These are phyloP conservation scores for Lacanobia oleracea DNA, from an alignment of 2,888 invertebrate genomes.

Conservation along the genomic window DNA sequence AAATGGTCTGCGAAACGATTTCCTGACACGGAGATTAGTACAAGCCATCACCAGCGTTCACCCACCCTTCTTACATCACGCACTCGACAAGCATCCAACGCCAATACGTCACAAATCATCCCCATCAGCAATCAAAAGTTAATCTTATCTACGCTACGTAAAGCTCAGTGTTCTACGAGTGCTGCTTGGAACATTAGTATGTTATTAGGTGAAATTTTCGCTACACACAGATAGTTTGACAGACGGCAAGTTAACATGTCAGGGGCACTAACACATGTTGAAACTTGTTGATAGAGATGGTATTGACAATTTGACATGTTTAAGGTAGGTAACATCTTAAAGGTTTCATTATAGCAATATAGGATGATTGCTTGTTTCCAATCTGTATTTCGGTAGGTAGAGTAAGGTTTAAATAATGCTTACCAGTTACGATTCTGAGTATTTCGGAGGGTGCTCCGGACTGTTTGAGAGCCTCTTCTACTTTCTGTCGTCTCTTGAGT, in stretches of 20 bases:
- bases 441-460: constrained; percentile 94
- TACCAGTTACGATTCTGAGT: constrained; percentile 95
- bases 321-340: constrained; percentile 45
- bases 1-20: constrained; percentile 91
- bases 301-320: constrained; percentile 80
- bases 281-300: constrained; percentile 84
- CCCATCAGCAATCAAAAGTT: constrained; percentile 72
- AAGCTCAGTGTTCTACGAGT: constrained; percentile 74
- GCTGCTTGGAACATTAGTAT: constrained; percentile 58
- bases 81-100: constrained; percentile 81
- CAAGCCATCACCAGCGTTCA: constrained; percentile 89
- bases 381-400: constrained; percentile 30
- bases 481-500: constrained; percentile 94
- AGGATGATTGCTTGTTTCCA: constrained; percentile 22
- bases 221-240: constrained; percentile 87
- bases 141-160: constrained; percentile 74
- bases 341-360: constrained; percentile 22
- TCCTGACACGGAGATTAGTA: constrained; percentile 91
- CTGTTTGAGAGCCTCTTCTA: constrained; percentile 95
- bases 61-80: constrained; percentile 90
- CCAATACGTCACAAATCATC: constrained; percentile 80
- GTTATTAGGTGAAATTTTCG: constrained; percentile 70
- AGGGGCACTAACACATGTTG: constrained; percentile 81
- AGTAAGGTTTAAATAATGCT: constrained; percentile 61
- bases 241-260: constrained; percentile 90